Conservation (phyloP, 2,888 invertebrate species). For the Pteria penguin region DNA sequence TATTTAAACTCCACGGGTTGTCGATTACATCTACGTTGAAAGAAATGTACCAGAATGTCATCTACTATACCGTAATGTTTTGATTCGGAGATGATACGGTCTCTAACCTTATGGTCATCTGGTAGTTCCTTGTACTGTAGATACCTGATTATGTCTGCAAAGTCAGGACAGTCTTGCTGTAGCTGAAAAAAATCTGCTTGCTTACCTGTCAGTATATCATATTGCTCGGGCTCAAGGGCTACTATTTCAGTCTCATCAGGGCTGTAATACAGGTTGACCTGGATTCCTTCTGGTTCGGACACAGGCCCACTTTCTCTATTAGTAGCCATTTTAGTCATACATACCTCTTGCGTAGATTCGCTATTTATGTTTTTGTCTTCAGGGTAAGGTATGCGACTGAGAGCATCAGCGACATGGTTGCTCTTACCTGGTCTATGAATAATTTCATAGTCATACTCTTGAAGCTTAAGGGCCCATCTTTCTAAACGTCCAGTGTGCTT, state of each 20-base stretch:
- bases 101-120: slow-evolving; percentile 9
- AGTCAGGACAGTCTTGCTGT: slow-evolving; percentile 32
- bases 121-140: slow-evolving; percentile 22
- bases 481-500: slow-evolving; percentile 38
- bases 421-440: too few species aligned
- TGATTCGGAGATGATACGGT: slow-evolving; percentile 16
- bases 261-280: not conserved
- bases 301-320: not conserved
- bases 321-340: not conserved
- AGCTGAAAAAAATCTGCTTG: slow-evolving; percentile 4
- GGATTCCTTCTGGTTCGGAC: not conserved
- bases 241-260: slow-evolving; percentile 5
- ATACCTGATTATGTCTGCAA: slow-evolving; percentile 27
- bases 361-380: not conserved
- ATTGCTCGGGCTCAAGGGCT: not conserved
- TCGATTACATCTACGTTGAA: not conserved
- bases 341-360: not conserved
- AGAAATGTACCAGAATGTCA: slow-evolving; percentile 21
- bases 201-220: not conserved
- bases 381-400: slow-evolving; percentile 11
- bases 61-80: slow-evolving; percentile 37
- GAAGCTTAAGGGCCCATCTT: slow-evolving; percentile 42
- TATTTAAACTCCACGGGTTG: too few species aligned
- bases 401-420: slow-evolving; percentile 22
- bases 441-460: slow-evolving; percentile 41